Evolutionary conservation across 2,888 invertebrate genomes (phyloP).

Genomic region (Drosophila imparisetae): DNA sequence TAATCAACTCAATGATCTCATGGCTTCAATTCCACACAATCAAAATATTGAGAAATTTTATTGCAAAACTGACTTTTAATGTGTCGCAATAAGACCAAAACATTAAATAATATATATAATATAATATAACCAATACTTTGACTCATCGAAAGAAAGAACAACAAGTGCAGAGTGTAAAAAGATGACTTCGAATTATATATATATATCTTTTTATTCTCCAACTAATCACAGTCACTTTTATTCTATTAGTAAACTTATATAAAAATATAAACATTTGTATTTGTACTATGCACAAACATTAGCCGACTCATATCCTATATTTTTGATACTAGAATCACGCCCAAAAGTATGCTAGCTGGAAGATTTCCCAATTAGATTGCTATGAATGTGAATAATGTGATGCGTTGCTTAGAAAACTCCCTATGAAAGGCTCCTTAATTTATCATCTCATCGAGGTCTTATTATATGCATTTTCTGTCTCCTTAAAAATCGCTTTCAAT

Average conservation of each 20-base stretch:
- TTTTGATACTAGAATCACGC: conserved; percentile 3
- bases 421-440: neutral
- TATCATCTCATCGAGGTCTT: neutral
- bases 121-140: neutral
- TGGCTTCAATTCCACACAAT: neutral
- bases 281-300: neutral
- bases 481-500: neutral
- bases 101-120: neutral
- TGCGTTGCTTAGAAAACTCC: neutral
- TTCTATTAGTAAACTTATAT: neutral
- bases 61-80: neutral
- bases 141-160: neutral
- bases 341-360: conserved; percentile 30
- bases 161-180: neutral
- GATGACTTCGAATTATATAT: neutral
- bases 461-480: neutral
- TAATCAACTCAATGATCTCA: conserved; percentile 14
- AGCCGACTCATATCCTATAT: too few relatives aligned
- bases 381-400: neutral
- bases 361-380: neutral
- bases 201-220: neutral
- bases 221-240: neutral
- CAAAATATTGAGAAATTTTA: neutral
- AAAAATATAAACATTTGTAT: neutral
- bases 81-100: neutral